A percentile compares a stretch with the other conserved stretches of the same genome.
Evolutionary conservation across 2,888 invertebrate species (phyloP).

Genomic region (Terebella lapidaria): DNA sequence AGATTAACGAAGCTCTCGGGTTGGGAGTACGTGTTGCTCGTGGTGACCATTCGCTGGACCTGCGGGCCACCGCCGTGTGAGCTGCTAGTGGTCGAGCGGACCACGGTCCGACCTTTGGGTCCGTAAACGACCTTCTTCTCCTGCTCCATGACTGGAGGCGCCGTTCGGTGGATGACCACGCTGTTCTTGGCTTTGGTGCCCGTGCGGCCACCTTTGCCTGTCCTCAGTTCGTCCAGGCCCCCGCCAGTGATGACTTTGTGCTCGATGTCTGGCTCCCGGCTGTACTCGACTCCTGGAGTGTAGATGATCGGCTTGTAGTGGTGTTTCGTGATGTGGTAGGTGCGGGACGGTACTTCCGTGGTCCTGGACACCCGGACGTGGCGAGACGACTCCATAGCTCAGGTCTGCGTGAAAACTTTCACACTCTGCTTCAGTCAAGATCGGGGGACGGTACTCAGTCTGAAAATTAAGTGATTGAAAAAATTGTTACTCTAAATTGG

Average conservation of each 20-base stretch:
- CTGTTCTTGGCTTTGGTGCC: background rate
- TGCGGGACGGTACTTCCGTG: background rate
- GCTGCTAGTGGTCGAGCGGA: background rate
- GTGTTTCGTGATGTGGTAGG: background rate
- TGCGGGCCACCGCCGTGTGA: background rate
- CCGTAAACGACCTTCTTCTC: background rate
- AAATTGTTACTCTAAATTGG: too few relatives aligned
- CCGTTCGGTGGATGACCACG: background rate
- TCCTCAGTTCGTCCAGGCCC: background rate
- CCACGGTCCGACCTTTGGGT: background rate
- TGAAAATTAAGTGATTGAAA: too few relatives aligned
- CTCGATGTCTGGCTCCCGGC: background rate
- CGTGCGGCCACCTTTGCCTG: background rate
- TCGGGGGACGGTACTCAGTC: too few relatives aligned
- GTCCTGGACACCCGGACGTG: background rate
- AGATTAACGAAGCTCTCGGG: slow-evolving; percentile 12
- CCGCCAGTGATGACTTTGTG: background rate
- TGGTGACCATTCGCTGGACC: background rate
- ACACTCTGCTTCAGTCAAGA: too few relatives aligned
- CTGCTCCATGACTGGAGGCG: too few relatives aligned
- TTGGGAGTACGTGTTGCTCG: background rate
- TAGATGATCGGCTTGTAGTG: background rate
- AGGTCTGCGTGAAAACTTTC: too few relatives aligned
- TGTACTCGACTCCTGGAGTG: background rate
- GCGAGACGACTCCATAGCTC: background rate